Base-by-base conservation (phyloP, 2,113 vertebrate species). In the Arizona elegans region DNA sequence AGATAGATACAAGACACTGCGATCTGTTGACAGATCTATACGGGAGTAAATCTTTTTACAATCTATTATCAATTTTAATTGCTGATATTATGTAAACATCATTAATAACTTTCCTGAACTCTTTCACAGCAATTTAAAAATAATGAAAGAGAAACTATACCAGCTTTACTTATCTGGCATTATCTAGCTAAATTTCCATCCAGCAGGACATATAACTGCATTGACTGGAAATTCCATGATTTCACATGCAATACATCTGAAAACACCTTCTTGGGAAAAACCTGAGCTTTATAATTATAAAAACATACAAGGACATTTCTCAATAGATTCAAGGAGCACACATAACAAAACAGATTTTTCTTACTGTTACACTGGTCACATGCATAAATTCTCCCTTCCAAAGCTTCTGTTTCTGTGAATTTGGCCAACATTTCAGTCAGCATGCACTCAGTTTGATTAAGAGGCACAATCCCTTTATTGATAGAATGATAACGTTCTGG, bases 291-390 rank as follows among this genome's bases (percentile, higher is more conserved):
- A 33, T 3, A 81, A 43, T 55, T 58, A 33, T 3, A 81, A 43
- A 86, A 24, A 50, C 90, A 13, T 24, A 33, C 59, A 3, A n/a
- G 24, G n/a, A 54, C 52, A 56, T 11, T 2, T 86, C 91, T 50
- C 33, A 90, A 43, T 91, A 12, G 10, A 11, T 54, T 54, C 0
- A 0, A 55, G 19, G 86, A 13, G 54, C 38, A 90, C 56, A 92
- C 33, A 2, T 12, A 1, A 12, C 19, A 59, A 15, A 92, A 70
- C 89, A 90, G 88, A 43, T 29, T 1, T 8, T 75, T 98, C 99
- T 99, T 90, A 99, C 99, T 98, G 98, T 99, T 99, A 98, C 99
- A 99, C 93, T 98, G 98, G 98, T 99, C 99, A 92, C 99, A 99
- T n/a, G 99, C 99, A 21, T 99, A 99, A 96, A 99, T 99, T 96